Base-by-base conservation (phyloP, 1,140 invertebrate genomes). In the Sitobion miscanthi region DNA sequence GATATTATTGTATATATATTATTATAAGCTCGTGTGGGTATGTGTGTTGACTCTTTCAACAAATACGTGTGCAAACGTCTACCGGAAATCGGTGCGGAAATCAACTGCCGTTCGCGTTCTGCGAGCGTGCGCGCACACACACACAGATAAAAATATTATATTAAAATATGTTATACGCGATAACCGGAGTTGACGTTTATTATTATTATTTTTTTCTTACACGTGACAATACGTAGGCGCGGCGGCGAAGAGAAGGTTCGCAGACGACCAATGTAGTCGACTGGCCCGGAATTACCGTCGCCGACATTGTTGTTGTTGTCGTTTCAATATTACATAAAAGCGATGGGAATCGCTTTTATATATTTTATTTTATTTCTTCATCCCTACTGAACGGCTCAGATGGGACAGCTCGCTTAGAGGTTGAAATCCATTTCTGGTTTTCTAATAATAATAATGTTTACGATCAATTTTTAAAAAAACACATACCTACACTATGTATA, bases 401-500 rank as follows among this genome's bases (percentile, higher is more conserved):
- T 5, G 14, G 30, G 4, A 1, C 14, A 9, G 14, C 14, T 77
- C 62, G 14, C 11, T 35, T 17, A 77, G 5, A 3, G 4, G 4
- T 77, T 17, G 14, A 77, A n/a, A 77, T n/a, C 14, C 11, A n/a
- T 35, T 77, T 77, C 5, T n/a, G n/a, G 30, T n/a, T n/a, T 6
- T 77, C 52, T 23, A 23, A 54, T 54, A 54, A 54, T 54, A 54
- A 77, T 7, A 20, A 5, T n/a, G 20, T 54, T 6, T 17, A n/a
- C 11, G 30, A 77, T n/a, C 14, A 77, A 17, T 77, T 69, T 62
- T 30, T 1, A 69, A 77, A n/a, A 54, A 6, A n/a, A 77, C 14
- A n/a, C 14, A 1, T n/a, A 17, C 0, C 30, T n/a, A 54, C 9
- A 0, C n/a, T 35, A n/a, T 20, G 5, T 77, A n/a, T n/a, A 30